Base-by-base conservation (phyloP, 2,113 vertebrate genomes). In the Glaucomys volans region DNA sequence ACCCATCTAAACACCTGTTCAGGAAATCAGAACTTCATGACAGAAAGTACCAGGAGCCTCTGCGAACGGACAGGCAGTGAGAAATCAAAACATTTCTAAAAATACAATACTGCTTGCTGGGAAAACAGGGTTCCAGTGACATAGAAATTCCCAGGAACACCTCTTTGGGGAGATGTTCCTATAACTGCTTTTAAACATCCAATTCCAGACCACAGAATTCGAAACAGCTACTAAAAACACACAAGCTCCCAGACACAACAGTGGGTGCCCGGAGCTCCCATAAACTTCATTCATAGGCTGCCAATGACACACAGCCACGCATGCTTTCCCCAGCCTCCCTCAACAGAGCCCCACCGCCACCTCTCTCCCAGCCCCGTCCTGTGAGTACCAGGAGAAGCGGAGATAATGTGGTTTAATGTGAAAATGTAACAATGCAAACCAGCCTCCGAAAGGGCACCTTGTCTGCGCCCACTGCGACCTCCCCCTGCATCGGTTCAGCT, bases 11-110 rank as follows among this genome's bases (percentile, higher is more conserved):
- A 95, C 95, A 96, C 95, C 93, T 96, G 94, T 79, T 96, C 91
- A 66, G 89, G 82, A 96, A 97, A 92, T 85, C 90, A 80, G 52
- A 94, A 26, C 12, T 42, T 54, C 86, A 77, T 0, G 2, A 93
- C 42, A 84, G 64, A 80, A 86, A 91, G 37, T n/a, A 18, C 42
- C 71, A 26, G 14, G 26, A 95, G 74, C 50, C 64, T 93, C n/a
- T 44, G 77, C 86, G 83, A 84, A 87, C 32, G 2, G 93, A 83
- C 26, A 2, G 75, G 37, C 86, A 74, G 71, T 11, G 50, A 91
- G 83, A 79, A 95, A 89, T 89, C 72, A 93, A 97, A 91, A 93
- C 79, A 96, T 75, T 94, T 93, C 91, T 93, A 96, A 97, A 96
- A 95, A 91, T 93, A 80, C 64, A 72, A 91, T 28, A 59, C 82